A percentile compares a stretch with the other conserved stretches of the same genome.
phyloP scores from a whole-genome alignment of 2,113 vertebrate genomes.

The Burhinus oedicnemus region DNA sequence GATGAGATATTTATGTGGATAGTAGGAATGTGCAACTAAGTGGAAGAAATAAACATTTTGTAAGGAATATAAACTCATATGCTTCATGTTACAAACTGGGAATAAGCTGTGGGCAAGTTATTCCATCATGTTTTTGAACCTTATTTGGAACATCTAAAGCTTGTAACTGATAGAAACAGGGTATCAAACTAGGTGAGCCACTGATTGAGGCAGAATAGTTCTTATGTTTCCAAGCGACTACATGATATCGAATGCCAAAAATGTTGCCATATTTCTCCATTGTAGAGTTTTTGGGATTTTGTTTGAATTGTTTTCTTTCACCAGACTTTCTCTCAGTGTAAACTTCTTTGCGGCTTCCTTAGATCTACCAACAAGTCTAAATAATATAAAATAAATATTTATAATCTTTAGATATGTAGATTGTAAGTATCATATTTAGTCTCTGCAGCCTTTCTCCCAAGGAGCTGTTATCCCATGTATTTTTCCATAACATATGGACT shows the following conservation, averaged over 20 bases:
- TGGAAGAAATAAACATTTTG: not conserved
- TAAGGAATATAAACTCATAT: not conserved
- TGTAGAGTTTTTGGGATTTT: not conserved
- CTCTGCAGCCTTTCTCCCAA: not conserved
- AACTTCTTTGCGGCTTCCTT: not conserved
- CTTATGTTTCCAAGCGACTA: not conserved
- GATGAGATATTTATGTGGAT: not conserved
- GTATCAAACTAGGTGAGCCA: not conserved
- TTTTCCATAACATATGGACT: not conserved
- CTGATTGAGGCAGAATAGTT: not conserved
- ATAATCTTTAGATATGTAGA: not conserved
- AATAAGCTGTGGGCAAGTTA: not conserved
- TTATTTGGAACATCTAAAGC: not conserved
- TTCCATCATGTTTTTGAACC: not conserved
- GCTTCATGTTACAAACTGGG: not conserved
- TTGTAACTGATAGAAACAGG: not conserved
- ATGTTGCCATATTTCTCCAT: not conserved
- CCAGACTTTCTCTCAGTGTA: not conserved
- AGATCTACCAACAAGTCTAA: not conserved
- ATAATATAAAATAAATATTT: conserved; percentile 8
- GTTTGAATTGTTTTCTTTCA: not conserved
- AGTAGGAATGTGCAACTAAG: not conserved
- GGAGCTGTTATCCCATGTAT: not conserved
- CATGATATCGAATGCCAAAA: not conserved
- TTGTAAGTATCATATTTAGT: not conserved